phyloP scores from a whole-genome alignment of 2,113 vertebrate genomes.

The Caretta caretta region DNA sequence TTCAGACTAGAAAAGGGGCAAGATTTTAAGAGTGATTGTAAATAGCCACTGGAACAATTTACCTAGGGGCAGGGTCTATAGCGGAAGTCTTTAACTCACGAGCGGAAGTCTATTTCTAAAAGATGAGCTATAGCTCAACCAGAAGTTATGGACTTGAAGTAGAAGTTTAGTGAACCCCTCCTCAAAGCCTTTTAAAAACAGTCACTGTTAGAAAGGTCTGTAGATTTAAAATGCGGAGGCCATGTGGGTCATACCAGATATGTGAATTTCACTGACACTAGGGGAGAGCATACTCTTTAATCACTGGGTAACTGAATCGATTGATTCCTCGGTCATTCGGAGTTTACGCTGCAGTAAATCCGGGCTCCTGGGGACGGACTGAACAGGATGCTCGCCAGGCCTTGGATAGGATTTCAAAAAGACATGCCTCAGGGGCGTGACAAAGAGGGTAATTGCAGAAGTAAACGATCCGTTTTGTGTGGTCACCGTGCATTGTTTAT shows the following conservation, averaged over 20 bases:
- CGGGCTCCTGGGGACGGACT: neutral
- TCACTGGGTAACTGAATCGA: neutral
- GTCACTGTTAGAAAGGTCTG: too few species aligned
- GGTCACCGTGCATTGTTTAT: too few species aligned
- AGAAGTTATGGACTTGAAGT: neutral
- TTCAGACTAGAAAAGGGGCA: neutral
- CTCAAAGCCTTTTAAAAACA: too few species aligned
- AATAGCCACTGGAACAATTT: neutral
- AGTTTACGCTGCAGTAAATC: neutral
- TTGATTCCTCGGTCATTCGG: accelerated
- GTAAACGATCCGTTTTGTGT: neutral
- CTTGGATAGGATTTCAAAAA: neutral
- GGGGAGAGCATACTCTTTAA: neutral
- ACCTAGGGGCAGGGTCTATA: neutral
- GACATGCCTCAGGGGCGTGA: neutral
- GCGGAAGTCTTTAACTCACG: neutral
- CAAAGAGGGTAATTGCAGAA: neutral
- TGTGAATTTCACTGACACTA: neutral
- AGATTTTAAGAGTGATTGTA: neutral
- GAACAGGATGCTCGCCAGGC: neutral
- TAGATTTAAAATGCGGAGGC: too few species aligned
- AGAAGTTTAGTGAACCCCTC: neutral
- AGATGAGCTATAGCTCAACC: neutral
- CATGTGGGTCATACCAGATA: too few species aligned
- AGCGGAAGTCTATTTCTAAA: neutral